A percentile compares a stretch with the other conserved stretches of the same genome.
These are phyloP conservation scores for Stercorarius parasiticus DNA, from an alignment of 2,113 vertebrate genomes.

Conservation along the genomic window DNA sequence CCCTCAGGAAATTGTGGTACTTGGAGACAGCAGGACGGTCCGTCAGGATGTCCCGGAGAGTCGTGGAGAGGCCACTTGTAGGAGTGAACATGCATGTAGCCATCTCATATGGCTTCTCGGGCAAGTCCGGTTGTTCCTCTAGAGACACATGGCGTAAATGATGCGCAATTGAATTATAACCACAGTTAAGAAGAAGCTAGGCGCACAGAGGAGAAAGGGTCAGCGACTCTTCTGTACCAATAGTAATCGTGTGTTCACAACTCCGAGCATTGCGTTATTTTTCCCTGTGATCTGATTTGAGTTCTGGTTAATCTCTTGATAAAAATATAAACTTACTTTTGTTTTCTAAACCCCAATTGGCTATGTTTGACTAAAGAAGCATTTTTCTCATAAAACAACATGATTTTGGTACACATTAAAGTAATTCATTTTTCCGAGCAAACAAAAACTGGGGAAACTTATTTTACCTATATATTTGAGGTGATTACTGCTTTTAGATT, in stretches of 20 bases:
- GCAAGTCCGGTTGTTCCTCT: slow-evolving; percentile 74
- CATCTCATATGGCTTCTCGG: slow-evolving; percentile 70
- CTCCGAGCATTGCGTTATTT: not conserved
- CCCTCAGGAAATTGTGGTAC: slow-evolving; percentile 77
- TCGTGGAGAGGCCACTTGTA: slow-evolving; percentile 39
- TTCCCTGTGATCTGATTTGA: not conserved
- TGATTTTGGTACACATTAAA: not conserved
- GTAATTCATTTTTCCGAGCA: not conserved
- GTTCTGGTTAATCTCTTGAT: not conserved
- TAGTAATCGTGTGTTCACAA: not conserved
- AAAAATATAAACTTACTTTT: not conserved
- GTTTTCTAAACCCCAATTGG: not conserved
- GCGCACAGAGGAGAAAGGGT: not conserved
- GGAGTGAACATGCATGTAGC: slow-evolving; percentile 74
- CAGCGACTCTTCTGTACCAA: not conserved
- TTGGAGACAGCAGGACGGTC: slow-evolving; percentile 74
- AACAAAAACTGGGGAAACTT: not conserved
- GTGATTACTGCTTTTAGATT: not conserved
- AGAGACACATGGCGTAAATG: not conserved
- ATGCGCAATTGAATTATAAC: not conserved
- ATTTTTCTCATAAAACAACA: not conserved
- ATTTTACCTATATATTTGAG: not conserved
- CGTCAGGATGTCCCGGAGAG: slow-evolving; percentile 72
- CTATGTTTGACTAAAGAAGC: not conserved
- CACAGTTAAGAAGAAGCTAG: not conserved